Conservation (phyloP, 2,113 vertebrate species). For the Oplegnathus fasciatus region DNA sequence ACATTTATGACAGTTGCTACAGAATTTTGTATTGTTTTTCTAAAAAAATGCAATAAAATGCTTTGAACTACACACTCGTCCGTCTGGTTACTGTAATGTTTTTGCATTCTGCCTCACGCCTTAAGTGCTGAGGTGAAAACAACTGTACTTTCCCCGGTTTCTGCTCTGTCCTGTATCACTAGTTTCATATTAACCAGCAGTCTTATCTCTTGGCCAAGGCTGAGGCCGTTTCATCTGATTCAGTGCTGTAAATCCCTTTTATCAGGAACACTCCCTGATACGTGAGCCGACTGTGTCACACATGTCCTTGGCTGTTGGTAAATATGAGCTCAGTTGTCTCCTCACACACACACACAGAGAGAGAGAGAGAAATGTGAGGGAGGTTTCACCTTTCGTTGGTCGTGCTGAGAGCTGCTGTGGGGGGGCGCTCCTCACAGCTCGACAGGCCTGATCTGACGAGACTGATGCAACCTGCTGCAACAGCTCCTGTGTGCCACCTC, state of each 20-base stretch:
- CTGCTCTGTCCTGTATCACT: constrained; percentile 9
- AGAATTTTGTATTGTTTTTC: constrained; percentile 99
- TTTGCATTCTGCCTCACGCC: background rate
- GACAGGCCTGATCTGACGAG: background rate
- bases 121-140: background rate
- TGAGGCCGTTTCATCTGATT: constrained; percentile 32
- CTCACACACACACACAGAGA: background rate
- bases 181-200: constrained; percentile 67
- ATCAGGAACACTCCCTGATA: constrained; percentile 65
- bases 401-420: background rate
- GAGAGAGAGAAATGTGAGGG: constrained; percentile 44
- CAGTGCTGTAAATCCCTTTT: constrained; percentile 52
- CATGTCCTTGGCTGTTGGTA: constrained; percentile 66
- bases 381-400: constrained; percentile 38
- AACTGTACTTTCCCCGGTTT: constrained; percentile 1
- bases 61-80: constrained; percentile 79
- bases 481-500: constrained; percentile 21
- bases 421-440: constrained; percentile 21
- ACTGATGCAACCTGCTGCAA: constrained; percentile 82
- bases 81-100: background rate
- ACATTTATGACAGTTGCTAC: constrained; percentile 87
- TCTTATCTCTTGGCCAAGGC: constrained; percentile 70
- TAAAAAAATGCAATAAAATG: constrained; percentile 91
- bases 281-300: constrained; percentile 25
- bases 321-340: constrained; percentile 57